These are phyloP conservation scores for Embiotoca jacksoni DNA, from an alignment of 2,113 vertebrate species.

Conservation along the genomic window DNA sequence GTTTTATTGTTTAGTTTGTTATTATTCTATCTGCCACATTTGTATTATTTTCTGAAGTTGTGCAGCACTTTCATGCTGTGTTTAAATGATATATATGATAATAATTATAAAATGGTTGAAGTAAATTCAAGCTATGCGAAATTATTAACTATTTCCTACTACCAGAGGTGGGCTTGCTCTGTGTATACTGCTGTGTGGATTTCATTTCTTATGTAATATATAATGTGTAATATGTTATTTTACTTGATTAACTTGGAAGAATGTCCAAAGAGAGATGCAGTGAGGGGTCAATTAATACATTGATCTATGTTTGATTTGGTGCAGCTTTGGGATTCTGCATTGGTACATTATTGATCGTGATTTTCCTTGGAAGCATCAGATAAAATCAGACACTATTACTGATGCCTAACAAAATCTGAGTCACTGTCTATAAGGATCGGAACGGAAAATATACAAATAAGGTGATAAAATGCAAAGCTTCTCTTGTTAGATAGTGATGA, in stretches of 20 bases:
- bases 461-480: background rate
- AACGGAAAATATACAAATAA: constrained; percentile 2
- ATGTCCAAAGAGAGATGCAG: background rate
- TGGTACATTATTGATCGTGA: constrained; percentile 5
- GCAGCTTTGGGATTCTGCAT: background rate
- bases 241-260: background rate
- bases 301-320: constrained; percentile 19
- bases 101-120: no score
- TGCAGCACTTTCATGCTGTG: no score
- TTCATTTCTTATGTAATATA: background rate
- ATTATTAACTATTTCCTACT: no score
- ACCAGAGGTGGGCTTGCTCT: no score
- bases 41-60: no score
- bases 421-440: background rate
- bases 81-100: no score
- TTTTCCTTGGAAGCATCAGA: background rate
- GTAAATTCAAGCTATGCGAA: no score
- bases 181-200: no score
- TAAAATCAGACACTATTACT: background rate
- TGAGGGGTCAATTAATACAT: background rate
- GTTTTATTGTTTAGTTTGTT: no score
- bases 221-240: background rate
- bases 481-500: constrained; percentile 17
- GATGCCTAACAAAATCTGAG: background rate
- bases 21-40: no score